Base-by-base conservation (phyloP, 1,140 invertebrate genomes). In the Drosophila aff. region DNA sequence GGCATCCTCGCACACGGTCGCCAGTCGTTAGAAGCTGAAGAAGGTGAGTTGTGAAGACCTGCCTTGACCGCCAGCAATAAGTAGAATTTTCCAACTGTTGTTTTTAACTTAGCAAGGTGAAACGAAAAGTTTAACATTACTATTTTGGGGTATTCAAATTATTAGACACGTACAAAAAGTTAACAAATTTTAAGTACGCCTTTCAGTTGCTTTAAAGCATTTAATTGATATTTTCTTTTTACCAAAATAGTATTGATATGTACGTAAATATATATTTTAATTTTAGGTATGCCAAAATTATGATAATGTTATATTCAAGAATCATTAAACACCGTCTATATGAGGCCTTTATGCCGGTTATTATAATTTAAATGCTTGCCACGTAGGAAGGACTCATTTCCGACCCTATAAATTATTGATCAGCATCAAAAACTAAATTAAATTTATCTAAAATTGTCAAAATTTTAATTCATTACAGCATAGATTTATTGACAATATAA, bases 1-100 rank as follows among this genome's bases (percentile, higher is more conserved):
- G 31, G 38, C 28, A 60, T 73, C 69, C 46, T 61, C 53, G 38
- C 15, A 13, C 53, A 43, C 53, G 69, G 66, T 73, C 69, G 69
- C 46, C 23, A 41, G 31, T 67, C 18, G 18, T 55, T 71, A 68
- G 63, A 71, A 55, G 7, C 11, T 3, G 11, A 18, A 18, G 5
- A 41, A 50, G 8, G 18, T 33, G 44, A 16, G 18, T 40, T 21
- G 6, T 7, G 1, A 13, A 36, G 52, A 23, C 31, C 40, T 53
- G 46, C 44, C 33, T 21, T 55, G 33, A 38, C 21, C 49, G n/a
- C 23, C 61, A 40, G 49, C 33, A 38, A 4, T 55, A 40, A 23
- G 18, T 6, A 23, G 33, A 55, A 55, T 55, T 55, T 16, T 1
- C 9, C 9, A 16, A 23, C 2, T 55, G 0, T 15, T 15, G 18